These are phyloP conservation scores for Paguma larvata DNA, from an alignment of 2,797 vertebrate genomes.

Conservation along the genomic window DNA sequence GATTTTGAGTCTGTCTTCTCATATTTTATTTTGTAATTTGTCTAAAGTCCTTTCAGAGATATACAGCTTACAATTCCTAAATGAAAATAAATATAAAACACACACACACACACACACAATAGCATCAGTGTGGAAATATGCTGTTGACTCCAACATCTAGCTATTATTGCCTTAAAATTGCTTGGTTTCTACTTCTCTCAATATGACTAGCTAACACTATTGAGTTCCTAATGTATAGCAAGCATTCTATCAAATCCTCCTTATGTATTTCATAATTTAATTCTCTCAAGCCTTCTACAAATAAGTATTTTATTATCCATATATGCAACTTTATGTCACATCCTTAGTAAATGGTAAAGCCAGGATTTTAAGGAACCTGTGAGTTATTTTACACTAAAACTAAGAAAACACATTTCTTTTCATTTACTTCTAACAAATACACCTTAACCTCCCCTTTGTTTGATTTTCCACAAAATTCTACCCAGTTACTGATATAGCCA, in stretches of 20 bases:
- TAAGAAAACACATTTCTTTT: rapidly evolving
- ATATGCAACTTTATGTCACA: not conserved
- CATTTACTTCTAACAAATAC: not conserved
- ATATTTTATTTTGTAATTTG: not conserved
- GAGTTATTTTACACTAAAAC: not conserved
- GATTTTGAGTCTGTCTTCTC: not conserved
- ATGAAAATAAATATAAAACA: not conserved
- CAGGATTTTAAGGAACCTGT: not conserved
- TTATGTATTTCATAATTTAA: not conserved
- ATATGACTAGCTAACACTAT: not conserved
- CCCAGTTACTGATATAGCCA: not conserved
- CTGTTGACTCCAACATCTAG: not conserved
- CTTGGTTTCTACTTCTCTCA: not conserved
- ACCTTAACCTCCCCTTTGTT: not conserved
- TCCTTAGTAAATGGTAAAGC: not conserved
- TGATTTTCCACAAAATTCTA: not conserved
- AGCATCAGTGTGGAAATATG: not conserved
- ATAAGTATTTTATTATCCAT: not conserved
- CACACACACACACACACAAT: not conserved
- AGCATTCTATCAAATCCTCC: not conserved
- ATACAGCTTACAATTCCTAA: not conserved
- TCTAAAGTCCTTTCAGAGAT: not conserved
- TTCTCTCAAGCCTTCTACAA: not conserved
- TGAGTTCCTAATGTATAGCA: not conserved
- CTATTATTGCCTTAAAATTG: not conserved